phyloP scores from a whole-genome alignment of 1,140 invertebrate genomes.

The Chironomus striatipennis region DNA sequence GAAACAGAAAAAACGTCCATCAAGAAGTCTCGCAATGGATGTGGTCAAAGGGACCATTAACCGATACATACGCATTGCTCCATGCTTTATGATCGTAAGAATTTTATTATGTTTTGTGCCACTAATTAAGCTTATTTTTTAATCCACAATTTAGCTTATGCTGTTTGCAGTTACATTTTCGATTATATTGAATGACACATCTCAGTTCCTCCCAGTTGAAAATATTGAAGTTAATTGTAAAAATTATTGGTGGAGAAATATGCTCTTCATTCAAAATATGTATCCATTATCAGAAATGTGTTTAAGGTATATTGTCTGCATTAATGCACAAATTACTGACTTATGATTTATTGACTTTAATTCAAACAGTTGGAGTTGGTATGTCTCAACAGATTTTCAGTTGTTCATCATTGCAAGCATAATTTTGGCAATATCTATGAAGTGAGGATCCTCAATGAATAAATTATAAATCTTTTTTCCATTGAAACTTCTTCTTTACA shows the following conservation, averaged over 20 bases:
- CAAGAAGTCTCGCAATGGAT: slow-evolving; percentile 31
- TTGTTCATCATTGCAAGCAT: slow-evolving; percentile 48
- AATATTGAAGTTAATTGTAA: slow-evolving; percentile 39
- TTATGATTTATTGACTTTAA: background rate
- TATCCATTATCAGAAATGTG: slow-evolving; percentile 46
- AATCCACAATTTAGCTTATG: slow-evolving; percentile 43
- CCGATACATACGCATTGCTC: slow-evolving; percentile 41
- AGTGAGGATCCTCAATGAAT: slow-evolving; percentile 34
- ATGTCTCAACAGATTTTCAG: slow-evolving; percentile 65
- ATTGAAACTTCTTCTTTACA: too few relatives aligned
- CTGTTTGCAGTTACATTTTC: slow-evolving; percentile 40
- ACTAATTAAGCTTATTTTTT: slow-evolving; percentile 37
- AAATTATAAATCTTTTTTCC: too few relatives aligned
- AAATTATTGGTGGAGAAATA: slow-evolving; percentile 49
- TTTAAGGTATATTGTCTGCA: slow-evolving; percentile 37
- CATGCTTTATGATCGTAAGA: slow-evolving; percentile 25
- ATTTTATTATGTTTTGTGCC: slow-evolving; percentile 20
- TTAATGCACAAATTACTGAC: too few relatives aligned
- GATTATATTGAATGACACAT: slow-evolving; percentile 36
- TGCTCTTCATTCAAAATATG: slow-evolving; percentile 49
- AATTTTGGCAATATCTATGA: slow-evolving; percentile 41
- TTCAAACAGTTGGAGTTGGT: slow-evolving; percentile 59
- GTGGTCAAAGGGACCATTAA: slow-evolving; percentile 32
- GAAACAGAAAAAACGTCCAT: slow-evolving; percentile 29
- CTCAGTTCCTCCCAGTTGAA: slow-evolving; percentile 39